These are phyloP conservation scores for Aphidius gifuensis DNA, from an alignment of 1,140 invertebrate species.

Conservation along the genomic window DNA sequence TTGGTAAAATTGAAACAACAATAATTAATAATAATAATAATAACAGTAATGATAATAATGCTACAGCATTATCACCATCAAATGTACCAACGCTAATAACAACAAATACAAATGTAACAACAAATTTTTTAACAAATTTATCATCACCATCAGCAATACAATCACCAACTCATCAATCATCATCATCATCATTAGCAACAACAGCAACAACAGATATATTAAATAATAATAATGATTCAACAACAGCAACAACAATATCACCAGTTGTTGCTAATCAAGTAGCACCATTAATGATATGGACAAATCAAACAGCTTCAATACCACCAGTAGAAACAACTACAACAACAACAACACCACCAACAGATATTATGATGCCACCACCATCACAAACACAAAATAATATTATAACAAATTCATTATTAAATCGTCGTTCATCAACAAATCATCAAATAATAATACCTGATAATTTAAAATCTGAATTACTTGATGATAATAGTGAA, in stretches of 20 bases:
- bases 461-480: conserved; percentile 66
- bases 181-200: no score
- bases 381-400: conserved; percentile 24
- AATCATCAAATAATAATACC: conserved; percentile 48
- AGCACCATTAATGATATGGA: conserved; percentile 15
- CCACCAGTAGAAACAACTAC: conserved; percentile 39
- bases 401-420: conserved; percentile 41
- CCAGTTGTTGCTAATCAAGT: conserved; percentile 32
- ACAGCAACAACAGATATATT: no score
- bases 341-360: conserved; percentile 46
- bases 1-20: conserved; percentile 40
- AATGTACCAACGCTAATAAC: no score
- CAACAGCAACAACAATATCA: conserved; percentile 25
- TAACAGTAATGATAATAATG: no score
- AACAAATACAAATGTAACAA: no score
- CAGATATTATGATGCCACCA: conserved; percentile 53
- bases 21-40: no score
- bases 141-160: no score
- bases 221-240: no score
- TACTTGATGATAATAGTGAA: conserved; percentile 68
- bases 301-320: conserved; percentile 28
- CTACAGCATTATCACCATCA: no score
- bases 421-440: conserved; percentile 44
- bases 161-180: no score
- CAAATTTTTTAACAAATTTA: no score